phyloP scores from a whole-genome alignment of 2,113 vertebrate species.

The Morphnarchus princeps region DNA sequence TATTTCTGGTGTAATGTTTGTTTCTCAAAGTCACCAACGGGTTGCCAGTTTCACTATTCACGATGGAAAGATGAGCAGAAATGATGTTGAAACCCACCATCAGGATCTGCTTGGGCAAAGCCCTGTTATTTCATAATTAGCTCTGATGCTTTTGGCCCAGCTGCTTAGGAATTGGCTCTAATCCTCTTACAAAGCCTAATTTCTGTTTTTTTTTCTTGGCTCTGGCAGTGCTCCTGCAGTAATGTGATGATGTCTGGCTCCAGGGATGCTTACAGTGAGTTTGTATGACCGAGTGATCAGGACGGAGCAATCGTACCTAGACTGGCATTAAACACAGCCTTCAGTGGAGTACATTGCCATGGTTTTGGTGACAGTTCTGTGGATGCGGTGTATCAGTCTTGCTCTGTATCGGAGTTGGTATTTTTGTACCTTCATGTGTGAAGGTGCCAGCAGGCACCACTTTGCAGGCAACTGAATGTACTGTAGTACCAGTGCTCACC shows the following conservation, averaged over 20 bases:
- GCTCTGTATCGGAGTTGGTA: neutral
- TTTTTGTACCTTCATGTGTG: neutral
- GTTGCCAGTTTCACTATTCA: neutral
- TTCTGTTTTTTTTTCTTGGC: neutral
- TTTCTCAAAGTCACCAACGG: neutral
- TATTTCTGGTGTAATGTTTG: neutral
- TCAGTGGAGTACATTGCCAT: neutral
- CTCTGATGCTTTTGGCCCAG: neutral
- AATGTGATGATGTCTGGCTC: neutral
- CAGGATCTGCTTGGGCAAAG: neutral
- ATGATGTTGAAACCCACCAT: neutral
- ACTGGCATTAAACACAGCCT: neutral
- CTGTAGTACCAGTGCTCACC: neutral
- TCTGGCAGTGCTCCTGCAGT: neutral
- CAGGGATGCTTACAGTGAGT: neutral
- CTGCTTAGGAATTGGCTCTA: neutral
- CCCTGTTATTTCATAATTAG: slow-evolving; percentile 20
- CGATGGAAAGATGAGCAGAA: neutral
- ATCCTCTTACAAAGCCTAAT: neutral
- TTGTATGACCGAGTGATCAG: neutral
- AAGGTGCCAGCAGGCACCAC: neutral
- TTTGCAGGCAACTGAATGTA: neutral
- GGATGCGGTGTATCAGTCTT: neutral
- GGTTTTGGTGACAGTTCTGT: neutral
- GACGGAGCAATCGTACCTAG: neutral